Evolutionary conservation across 2,113 vertebrate genomes (phyloP).

Genomic region (Atrichornis clamosus): DNA sequence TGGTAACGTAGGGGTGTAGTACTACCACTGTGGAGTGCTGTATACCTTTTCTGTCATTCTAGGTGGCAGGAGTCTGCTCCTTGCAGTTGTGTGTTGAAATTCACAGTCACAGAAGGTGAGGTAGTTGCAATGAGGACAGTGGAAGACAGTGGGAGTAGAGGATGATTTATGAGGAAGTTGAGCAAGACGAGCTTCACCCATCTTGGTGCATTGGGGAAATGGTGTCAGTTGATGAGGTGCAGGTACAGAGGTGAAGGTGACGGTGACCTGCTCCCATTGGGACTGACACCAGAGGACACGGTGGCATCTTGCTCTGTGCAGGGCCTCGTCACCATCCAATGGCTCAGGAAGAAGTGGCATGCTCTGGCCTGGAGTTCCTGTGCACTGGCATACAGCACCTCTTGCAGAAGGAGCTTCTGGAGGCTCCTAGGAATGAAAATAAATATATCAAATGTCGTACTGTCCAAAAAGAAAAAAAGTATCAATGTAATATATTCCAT

Average conservation of each 20-base stretch:
- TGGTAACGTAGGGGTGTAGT: background rate
- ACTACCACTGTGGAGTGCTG: background rate
- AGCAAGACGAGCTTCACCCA: background rate
- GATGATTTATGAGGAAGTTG: background rate
- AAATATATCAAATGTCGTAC: background rate
- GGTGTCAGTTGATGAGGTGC: background rate
- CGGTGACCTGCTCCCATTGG: background rate
- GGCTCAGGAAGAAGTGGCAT: background rate
- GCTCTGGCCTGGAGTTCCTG: background rate
- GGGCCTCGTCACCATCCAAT: background rate
- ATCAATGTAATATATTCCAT: background rate
- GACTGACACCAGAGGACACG: background rate
- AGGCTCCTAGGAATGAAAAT: background rate
- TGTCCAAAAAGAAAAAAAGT: background rate
- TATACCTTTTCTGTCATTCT: background rate
- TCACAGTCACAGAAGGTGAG: background rate
- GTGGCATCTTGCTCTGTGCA: background rate
- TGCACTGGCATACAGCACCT: rapidly evolving
- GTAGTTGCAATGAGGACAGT: background rate
- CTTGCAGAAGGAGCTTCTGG: background rate
- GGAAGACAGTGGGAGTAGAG: background rate
- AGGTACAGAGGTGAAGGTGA: background rate
- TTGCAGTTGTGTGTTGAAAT: background rate
- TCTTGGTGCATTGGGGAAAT: rapidly evolving
- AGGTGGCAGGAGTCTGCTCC: rapidly evolving